Conservation (phyloP, 2,113 vertebrate genomes). For the Sceloporus tristichus region DNA sequence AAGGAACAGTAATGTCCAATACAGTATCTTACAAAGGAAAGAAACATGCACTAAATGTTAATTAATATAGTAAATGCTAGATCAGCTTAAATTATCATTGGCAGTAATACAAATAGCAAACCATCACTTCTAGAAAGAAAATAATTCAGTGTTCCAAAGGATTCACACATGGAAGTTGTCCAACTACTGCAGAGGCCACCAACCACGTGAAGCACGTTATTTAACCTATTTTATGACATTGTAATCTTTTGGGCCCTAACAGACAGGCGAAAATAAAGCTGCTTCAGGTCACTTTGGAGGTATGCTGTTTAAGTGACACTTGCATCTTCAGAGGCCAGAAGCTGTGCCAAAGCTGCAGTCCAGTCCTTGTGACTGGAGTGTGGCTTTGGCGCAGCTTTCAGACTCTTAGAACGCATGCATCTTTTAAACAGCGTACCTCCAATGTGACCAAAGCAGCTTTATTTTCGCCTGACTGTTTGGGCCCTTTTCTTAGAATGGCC, state of each 20-base stretch:
- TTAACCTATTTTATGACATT: not conserved
- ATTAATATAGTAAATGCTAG: not conserved
- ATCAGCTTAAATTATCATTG: not conserved
- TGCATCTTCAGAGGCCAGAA: too few relatives aligned
- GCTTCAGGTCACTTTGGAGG: too few relatives aligned
- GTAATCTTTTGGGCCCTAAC: not conserved
- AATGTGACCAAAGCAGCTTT: too few relatives aligned
- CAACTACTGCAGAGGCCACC: not conserved
- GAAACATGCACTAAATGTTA: too few relatives aligned
- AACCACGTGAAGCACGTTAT: not conserved
- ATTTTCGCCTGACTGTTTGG: too few relatives aligned
- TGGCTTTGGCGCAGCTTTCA: too few relatives aligned
- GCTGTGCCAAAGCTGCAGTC: too few relatives aligned
- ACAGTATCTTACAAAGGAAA: not conserved
- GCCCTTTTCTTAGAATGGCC: not conserved
- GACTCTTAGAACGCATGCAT: too few relatives aligned
- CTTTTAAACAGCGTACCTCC: too few relatives aligned
- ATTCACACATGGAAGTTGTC: not conserved
- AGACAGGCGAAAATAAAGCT: too few relatives aligned
- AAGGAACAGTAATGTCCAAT: not conserved
- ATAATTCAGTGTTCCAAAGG: not conserved
- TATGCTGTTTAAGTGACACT: too few relatives aligned
- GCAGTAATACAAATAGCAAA: not conserved
- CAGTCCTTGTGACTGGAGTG: too few relatives aligned
- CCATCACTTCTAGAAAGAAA: not conserved